Percentiles rank a stretch among this genome's conserved stretches.
Conservation (phyloP, 64 coral and sea anemone genomes). For the Trachythela sp. region DNA sequence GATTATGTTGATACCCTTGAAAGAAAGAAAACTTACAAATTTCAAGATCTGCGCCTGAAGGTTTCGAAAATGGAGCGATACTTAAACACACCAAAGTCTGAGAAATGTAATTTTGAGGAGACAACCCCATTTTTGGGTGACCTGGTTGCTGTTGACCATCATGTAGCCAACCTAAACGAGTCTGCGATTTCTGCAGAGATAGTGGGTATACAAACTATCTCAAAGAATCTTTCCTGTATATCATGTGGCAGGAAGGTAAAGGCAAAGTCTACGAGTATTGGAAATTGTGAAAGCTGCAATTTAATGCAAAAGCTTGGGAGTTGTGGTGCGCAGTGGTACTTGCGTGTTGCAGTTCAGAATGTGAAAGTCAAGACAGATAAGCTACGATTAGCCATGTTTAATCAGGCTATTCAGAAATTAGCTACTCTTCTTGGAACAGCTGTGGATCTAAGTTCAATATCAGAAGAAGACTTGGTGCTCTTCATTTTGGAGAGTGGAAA, state of each 20-base stretch:
- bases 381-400: background rate
- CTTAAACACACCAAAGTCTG: slow-evolving; percentile 45
- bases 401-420: background rate
- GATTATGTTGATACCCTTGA: slow-evolving; percentile 28
- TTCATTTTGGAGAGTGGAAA: background rate
- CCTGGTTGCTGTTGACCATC: background rate
- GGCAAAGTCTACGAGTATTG: background rate
- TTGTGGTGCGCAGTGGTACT: slow-evolving; percentile 7
- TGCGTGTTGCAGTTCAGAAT: background rate
- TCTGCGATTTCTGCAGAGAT: background rate
- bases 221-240: background rate
- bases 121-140: background rate
- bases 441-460: background rate
- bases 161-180: background rate
- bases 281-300: slow-evolving; percentile 23
- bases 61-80: slow-evolving; percentile 39
- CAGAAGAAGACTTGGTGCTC: background rate
- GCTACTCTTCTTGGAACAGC: background rate
- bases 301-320: background rate
- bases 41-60: slow-evolving; percentile 30
- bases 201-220: background rate
- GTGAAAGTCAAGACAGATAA: background rate
- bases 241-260: background rate
- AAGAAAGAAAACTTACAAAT: slow-evolving; percentile 24
- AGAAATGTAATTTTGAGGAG: slow-evolving; percentile 10